A percentile compares a stretch with the other conserved stretches of the same genome.
Conservation (phyloP, 1,140 invertebrate species). For the Berghia stephanieae region DNA sequence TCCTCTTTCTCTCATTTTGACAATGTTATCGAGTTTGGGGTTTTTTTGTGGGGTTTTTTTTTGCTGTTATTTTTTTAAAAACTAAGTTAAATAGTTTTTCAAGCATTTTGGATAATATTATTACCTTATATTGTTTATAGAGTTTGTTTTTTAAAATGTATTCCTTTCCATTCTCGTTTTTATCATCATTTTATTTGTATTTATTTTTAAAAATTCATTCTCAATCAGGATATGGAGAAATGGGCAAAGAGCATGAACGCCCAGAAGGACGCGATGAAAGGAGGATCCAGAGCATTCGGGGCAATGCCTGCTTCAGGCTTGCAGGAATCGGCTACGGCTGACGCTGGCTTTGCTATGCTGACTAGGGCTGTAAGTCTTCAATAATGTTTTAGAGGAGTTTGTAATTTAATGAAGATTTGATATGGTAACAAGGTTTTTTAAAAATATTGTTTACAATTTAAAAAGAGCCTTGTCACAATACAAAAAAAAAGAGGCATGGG, state of each 20-base stretch:
- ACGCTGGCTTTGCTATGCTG: slow-evolving; percentile 89
- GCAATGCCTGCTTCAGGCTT: slow-evolving; percentile 55
- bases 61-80: neutral
- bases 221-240: slow-evolving; percentile 81
- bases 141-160: neutral
- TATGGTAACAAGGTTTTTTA: neutral
- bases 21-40: too few species aligned
- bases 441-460: too few species aligned
- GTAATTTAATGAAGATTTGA: neutral
- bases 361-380: slow-evolving; percentile 70
- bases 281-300: slow-evolving; percentile 65
- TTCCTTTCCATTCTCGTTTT: neutral
- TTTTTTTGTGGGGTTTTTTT: too few species aligned
- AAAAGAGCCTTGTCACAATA: too few species aligned
- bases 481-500: too few species aligned
- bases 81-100: neutral
- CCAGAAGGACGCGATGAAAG: slow-evolving; percentile 87
- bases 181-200: slow-evolving; percentile 2
- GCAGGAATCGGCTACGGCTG: slow-evolving; percentile 76
- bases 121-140: neutral
- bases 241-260: slow-evolving; percentile 98
- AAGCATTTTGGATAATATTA: neutral
- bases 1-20: too few species aligned
- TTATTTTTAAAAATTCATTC: neutral
- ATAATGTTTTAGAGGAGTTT: neutral